A percentile compares a stretch with the other conserved stretches of the same genome.
These are phyloP conservation scores for Helicolenus hilgendorfi DNA, from an alignment of 2,797 vertebrate species.

Conservation along the genomic window DNA sequence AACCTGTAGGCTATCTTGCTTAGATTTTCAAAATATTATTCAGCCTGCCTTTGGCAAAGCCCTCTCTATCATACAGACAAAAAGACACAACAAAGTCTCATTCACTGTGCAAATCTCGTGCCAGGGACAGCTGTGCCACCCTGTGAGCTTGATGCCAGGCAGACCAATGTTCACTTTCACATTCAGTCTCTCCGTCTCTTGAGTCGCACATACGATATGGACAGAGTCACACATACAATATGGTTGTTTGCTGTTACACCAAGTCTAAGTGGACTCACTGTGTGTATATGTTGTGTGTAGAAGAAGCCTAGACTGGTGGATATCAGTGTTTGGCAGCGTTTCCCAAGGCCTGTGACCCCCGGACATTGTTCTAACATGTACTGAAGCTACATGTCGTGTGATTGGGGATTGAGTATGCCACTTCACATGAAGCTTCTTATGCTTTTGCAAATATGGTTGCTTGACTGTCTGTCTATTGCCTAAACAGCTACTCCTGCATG, in stretches of 20 bases:
- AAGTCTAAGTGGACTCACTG: background rate
- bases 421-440: slow-evolving; percentile 28
- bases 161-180: slow-evolving; percentile 20
- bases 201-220: background rate
- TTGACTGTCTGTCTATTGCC: background rate
- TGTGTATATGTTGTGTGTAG: background rate
- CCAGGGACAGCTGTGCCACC: slow-evolving; percentile 57
- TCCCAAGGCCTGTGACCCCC: background rate
- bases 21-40: background rate
- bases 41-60: background rate
- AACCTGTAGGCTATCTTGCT: background rate
- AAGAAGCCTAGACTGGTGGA: background rate
- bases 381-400: background rate
- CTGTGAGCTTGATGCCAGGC: slow-evolving; percentile 47
- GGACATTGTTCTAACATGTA: background rate
- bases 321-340: background rate
- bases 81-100: slow-evolving; percentile 22
- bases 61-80: background rate
- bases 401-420: background rate
- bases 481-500: background rate
- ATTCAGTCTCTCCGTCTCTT: slow-evolving; percentile 2
- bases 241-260: background rate
- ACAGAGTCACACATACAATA: background rate
- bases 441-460: background rate
- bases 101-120: slow-evolving; percentile 34